phyloP scores from a whole-genome alignment of 2,888 invertebrate genomes.

The Silvanus unidentatus region DNA sequence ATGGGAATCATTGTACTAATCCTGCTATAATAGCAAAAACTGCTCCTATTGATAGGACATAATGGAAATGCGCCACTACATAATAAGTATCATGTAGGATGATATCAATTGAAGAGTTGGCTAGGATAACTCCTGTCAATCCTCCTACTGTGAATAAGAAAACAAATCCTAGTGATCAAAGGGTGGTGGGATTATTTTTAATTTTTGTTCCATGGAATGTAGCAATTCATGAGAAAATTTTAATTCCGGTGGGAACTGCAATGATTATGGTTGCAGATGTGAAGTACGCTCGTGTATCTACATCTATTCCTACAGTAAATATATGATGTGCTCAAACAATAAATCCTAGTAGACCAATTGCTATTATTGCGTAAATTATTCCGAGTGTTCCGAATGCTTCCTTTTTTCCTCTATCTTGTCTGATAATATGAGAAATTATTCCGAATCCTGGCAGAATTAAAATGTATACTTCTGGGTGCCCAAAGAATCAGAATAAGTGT shows the following conservation, averaged over 20 bases:
- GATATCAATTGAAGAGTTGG: slow-evolving; percentile 73
- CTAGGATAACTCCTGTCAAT: slow-evolving; percentile 61
- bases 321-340: slow-evolving; percentile 82
- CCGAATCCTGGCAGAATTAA: slow-evolving; percentile 79
- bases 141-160: slow-evolving; percentile 74
- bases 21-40: slow-evolving; percentile 74
- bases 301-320: slow-evolving; percentile 79
- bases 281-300: slow-evolving; percentile 78
- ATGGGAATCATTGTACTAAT: slow-evolving; percentile 65
- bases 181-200: slow-evolving; percentile 52
- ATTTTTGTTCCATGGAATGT: slow-evolving; percentile 62
- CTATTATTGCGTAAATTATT: slow-evolving; percentile 79
- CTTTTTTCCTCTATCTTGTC: slow-evolving; percentile 68
- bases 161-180: slow-evolving; percentile 70
- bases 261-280: slow-evolving; percentile 82
- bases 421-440: slow-evolving; percentile 72
- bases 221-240: slow-evolving; percentile 74
- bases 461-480: slow-evolving; percentile 83
- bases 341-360: slow-evolving; percentile 77
- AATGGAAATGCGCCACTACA: slow-evolving; percentile 78
- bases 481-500: slow-evolving; percentile 86
- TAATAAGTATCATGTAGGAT: slow-evolving; percentile 77
- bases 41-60: slow-evolving; percentile 73
- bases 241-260: slow-evolving; percentile 80
- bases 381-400: slow-evolving; percentile 67